Percentiles rank a stretch among this genome's conserved stretches.
Conservation (phyloP, 2,888 invertebrate genomes). For the Plebejus anna region DNA sequence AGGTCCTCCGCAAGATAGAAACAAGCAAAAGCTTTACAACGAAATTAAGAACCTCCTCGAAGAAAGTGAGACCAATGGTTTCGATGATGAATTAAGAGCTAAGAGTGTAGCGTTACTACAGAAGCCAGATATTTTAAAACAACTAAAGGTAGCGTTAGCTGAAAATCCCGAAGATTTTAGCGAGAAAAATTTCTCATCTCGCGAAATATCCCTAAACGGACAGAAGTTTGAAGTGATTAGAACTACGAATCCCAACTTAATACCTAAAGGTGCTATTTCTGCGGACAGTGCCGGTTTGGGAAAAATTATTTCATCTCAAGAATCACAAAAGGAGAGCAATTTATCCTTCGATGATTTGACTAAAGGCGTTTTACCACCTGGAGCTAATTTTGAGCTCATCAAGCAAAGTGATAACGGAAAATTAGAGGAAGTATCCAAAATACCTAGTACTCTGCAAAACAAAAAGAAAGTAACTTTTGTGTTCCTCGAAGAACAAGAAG, state of each 20-base stretch:
- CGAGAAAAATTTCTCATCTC: slow-evolving; percentile 84
- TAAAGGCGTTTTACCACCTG: slow-evolving; percentile 88
- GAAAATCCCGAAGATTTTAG: slow-evolving; percentile 83
- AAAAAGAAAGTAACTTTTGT: slow-evolving; percentile 93
- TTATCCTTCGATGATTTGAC: slow-evolving; percentile 88
- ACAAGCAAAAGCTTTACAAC: slow-evolving; percentile 79
- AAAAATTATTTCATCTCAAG: slow-evolving; percentile 64
- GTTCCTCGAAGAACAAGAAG: slow-evolving; percentile 90
- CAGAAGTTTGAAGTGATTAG: slow-evolving; percentile 87
- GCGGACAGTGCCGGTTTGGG: slow-evolving; percentile 66
- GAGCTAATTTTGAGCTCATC: slow-evolving; percentile 89
- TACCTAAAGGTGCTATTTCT: slow-evolving; percentile 79
- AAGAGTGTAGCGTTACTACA: slow-evolving; percentile 80
- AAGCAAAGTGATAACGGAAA: slow-evolving; percentile 87
- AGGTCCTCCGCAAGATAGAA: slow-evolving; percentile 71
- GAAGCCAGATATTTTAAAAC: slow-evolving; percentile 86
- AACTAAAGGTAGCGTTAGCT: slow-evolving; percentile 85
- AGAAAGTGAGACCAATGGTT: slow-evolving; percentile 79
- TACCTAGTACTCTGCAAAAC: slow-evolving; percentile 80
- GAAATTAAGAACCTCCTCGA: slow-evolving; percentile 78
- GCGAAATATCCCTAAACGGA: slow-evolving; percentile 87
- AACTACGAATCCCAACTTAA: slow-evolving; percentile 84
- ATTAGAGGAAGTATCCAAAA: slow-evolving; percentile 83
- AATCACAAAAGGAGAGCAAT: slow-evolving; percentile 79
- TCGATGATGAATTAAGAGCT: slow-evolving; percentile 72